These are phyloP conservation scores for Triops longicaudatus DNA, from an alignment of 1,140 invertebrate species.

Conservation along the genomic window DNA sequence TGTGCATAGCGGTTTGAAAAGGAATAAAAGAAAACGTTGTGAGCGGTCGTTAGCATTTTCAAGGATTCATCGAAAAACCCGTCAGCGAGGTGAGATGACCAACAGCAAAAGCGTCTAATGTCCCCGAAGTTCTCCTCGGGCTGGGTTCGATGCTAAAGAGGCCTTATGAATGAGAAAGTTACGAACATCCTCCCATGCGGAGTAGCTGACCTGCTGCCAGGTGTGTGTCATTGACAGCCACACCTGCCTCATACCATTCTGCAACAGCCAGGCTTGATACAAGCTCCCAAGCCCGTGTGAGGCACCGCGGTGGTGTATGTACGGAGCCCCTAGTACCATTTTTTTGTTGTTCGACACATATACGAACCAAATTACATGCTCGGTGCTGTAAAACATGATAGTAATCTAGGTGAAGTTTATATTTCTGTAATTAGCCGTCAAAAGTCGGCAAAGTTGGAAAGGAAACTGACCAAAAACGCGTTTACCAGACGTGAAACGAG, in stretches of 20 bases:
- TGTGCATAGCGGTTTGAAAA: too few species aligned
- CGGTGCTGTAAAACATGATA: background rate
- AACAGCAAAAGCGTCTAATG: background rate
- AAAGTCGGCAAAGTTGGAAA: background rate
- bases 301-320: background rate
- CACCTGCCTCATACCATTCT: background rate
- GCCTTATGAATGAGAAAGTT: conserved; percentile 12
- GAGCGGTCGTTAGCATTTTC: too few species aligned
- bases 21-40: too few species aligned
- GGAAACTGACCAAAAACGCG: background rate
- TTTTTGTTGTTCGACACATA: background rate
- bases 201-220: conserved; percentile 4
- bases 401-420: background rate
- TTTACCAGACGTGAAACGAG: background rate
- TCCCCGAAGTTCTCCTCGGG: background rate
- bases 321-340: background rate
- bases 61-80: too few species aligned
- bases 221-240: background rate
- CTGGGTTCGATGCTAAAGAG: background rate
- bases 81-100: too few species aligned
- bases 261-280: background rate
- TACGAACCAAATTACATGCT: background rate
- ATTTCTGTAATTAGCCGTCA: background rate
- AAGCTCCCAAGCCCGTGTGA: background rate
- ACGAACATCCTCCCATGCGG: background rate